Base-by-base conservation (phyloP, 64 coral and sea anemone species). In the Platygyra sinensis region DNA sequence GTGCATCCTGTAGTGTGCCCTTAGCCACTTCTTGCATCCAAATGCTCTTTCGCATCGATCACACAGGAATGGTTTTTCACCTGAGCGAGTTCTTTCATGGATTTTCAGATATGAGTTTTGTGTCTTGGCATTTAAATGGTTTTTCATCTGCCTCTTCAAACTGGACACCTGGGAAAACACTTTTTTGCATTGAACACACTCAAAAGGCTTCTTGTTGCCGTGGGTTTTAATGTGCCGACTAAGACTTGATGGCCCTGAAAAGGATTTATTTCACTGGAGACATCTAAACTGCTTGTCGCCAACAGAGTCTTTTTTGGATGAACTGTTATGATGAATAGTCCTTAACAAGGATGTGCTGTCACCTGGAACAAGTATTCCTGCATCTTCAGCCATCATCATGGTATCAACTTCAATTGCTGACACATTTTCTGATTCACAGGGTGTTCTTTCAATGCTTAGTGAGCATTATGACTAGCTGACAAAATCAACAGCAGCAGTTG, bases 41-140 rank as follows among this genome's bases (percentile, higher is more conserved):
- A 91, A 91, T 19, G 77, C 55, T 30, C 82, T 67, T 20, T 83
- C 77, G 20, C 89, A 91, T 0, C 49, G 64, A 39, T 73, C 65
- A 73, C 89, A 91, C 32, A 62, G 14, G 62, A 73, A 83, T 74
- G 89, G 89, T 67, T 91, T 91, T 71, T 91, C 89, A 15, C 76
- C 87, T n/a, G 87, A 80, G 62, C 80, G 87, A 51, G 62, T 78
- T 78, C 87, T 89, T 89, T 67, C 74, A 18, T 89, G 87, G 15
- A 89, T 79, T 30, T 67, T 78, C 24, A 89, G 75, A 77, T 89
- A 39, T 29, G 62, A 67, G 46, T 89, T 89, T 42, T 67, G 62
- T 17, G 52, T 32, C 72, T 13, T 75, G 78, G 46, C 87, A 89
- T 62, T 77, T 78, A 24, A 89, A 89, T 59, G 87, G 87, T 64